Evolutionary conservation across 1,140 invertebrate species (phyloP).

Genomic region (Dryas iulia): DNA sequence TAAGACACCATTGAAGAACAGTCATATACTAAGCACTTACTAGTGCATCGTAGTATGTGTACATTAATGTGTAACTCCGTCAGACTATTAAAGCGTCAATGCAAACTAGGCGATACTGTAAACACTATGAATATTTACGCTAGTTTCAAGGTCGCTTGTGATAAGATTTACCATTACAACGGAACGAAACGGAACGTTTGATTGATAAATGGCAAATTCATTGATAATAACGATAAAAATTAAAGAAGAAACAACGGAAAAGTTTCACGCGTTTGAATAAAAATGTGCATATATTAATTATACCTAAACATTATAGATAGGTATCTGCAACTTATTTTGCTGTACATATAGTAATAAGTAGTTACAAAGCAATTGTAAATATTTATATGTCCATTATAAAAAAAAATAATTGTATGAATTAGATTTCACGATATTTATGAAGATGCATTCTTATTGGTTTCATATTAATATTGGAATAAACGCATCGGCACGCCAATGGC

Average conservation of each 20-base stretch:
- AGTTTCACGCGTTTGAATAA: background rate
- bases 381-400: background rate
- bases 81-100: slow-evolving; percentile 10
- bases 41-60: background rate
- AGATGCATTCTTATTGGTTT: background rate
- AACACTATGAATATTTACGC: slow-evolving; percentile 41
- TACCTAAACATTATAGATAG: background rate
- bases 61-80: background rate
- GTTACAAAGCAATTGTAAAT: background rate
- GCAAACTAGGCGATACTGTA: slow-evolving; percentile 24
- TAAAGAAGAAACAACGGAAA: background rate
- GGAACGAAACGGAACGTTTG: slow-evolving; percentile 6
- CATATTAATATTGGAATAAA: slow-evolving; percentile 29
- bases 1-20: background rate
- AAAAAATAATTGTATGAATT: background rate
- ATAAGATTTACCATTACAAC: slow-evolving; percentile 34
- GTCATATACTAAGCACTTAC: background rate
- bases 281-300: background rate
- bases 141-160: slow-evolving; percentile 34
- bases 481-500: slow-evolving; percentile 53
- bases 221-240: background rate
- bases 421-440: background rate
- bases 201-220: slow-evolving; percentile 7
- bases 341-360: background rate
- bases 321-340: background rate